phyloP scores from a whole-genome alignment of 2,888 invertebrate species.

The Chorisops tibialis region DNA sequence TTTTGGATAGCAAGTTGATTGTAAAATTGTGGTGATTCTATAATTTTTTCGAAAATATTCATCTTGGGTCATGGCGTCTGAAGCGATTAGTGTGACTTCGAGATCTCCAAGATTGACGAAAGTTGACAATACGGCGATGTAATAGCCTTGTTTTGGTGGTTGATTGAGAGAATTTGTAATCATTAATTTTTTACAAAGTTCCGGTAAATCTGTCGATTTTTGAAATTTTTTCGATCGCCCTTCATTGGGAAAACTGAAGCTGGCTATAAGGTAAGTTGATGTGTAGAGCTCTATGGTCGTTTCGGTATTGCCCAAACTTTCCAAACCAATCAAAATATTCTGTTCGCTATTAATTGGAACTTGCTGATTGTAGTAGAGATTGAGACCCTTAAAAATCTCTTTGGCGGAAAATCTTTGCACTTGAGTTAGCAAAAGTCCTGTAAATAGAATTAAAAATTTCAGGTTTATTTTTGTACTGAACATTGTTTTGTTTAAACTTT shows the following conservation, averaged over 20 bases:
- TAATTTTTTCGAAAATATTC: conserved; percentile 5
- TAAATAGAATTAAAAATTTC: background rate
- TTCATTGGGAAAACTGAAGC: conserved; percentile 14
- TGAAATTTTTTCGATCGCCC: conserved; percentile 9
- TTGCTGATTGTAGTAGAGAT: conserved; percentile 23
- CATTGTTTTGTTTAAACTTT: background rate
- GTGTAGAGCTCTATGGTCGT: conserved; percentile 19
- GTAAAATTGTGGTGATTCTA: background rate
- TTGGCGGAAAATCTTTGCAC: background rate
- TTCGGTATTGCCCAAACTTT: background rate
- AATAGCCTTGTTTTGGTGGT: conserved; percentile 22
- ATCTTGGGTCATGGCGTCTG: conserved; percentile 5
- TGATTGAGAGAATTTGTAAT: conserved; percentile 1
- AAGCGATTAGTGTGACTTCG: conserved; percentile 6
- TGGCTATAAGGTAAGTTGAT: conserved; percentile 7
- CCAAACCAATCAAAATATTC: conserved; percentile 14
- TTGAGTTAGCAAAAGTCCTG: background rate
- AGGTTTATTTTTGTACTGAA: background rate
- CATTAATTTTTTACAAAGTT: conserved; percentile 1
- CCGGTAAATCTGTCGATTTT: conserved; percentile 5
- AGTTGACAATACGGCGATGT: background rate
- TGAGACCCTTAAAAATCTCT: conserved; percentile 2
- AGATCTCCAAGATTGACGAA: conserved; percentile 4
- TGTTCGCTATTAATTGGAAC: conserved; percentile 1
- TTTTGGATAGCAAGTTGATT: conserved; percentile 22